Base-by-base conservation (phyloP, 1,140 invertebrate species). In the Drosophila bocqueti region DNA sequence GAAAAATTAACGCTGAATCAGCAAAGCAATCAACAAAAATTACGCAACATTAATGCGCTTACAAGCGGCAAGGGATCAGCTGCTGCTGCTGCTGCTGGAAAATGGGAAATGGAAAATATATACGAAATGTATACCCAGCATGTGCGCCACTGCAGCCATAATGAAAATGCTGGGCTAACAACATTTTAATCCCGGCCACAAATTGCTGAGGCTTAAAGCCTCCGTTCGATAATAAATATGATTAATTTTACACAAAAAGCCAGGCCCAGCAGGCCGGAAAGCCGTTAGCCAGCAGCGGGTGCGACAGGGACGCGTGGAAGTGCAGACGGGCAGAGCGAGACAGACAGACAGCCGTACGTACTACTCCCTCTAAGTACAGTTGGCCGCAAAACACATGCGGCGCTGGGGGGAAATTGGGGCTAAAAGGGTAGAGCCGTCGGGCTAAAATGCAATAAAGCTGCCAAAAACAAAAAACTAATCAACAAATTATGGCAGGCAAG, bases 1-100 rank as follows among this genome's bases (percentile, higher is more conserved):
- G 59, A 54, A 86, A 72, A 86, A 69, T 86, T 65, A 82, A 76
- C 73, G 76, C 69, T 86, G 83, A 86, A 86, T 86, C 83, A 86
- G 83, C 83, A 86, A 64, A 79, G 46, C 69, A 85, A 86, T 86
- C 83, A 86, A 68, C 75, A 72, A 57, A 82, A 86, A 67, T 79
- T 82, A 79, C 79, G 66, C 69, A 79, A 76, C 76, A 69, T 50
- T 68, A 79, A 83, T 83, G 73, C 58, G 67, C 69, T 60, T 73
- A 72, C 54, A 73, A 50, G 69, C 63, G 24, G 60, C 60, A 2
- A 55, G 46, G 62, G 50, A 62, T 76, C 72, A 76, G 66, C 49
- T 74, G 40, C n/a, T 36, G 29, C 26, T n/a, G n/a, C 8, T 7
- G 43, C 10, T 45, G 18, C 3, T 26, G 29, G 57, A 50, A 49